Evolutionary conservation across 30 jellyfish, hydroid and myxozoan genomes (phyloP).

Genomic region (Hydra vulgaris): DNA sequence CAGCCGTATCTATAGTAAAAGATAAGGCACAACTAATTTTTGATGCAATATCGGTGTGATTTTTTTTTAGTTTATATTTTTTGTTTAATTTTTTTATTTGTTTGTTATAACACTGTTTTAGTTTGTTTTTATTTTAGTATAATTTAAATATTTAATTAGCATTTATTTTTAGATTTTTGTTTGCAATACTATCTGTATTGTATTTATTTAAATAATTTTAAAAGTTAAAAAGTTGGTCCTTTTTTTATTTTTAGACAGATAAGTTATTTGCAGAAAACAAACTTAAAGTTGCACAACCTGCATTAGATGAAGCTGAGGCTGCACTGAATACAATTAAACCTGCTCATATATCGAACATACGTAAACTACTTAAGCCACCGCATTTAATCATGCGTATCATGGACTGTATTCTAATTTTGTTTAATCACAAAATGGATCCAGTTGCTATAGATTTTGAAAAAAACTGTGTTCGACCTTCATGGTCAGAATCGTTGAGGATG

Average conservation of each 20-base stretch:
- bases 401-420: conserved; percentile 68
- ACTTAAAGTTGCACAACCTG: conserved; percentile 86
- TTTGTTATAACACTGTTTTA: conserved; percentile 3
- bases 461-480: conserved; percentile 53
- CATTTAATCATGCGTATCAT: conserved; percentile 78
- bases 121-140: background rate
- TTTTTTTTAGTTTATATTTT: conserved; percentile 2
- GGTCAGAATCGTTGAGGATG: conserved; percentile 71
- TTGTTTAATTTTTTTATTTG: background rate
- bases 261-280: conserved; percentile 55
- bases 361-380: conserved; percentile 68
- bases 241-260: conserved; percentile 33
- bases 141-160: too few relatives aligned
- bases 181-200: too few relatives aligned
- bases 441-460: conserved; percentile 71
- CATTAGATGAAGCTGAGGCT: conserved; percentile 84
- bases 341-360: conserved; percentile 57
- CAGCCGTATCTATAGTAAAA: conserved; percentile 67
- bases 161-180: too few relatives aligned
- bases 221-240: background rate
- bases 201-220: too few relatives aligned
- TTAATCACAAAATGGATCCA: conserved; percentile 46
- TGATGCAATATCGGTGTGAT: conserved; percentile 67
- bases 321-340: conserved; percentile 73
- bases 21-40: conserved; percentile 80